A percentile compares a stretch with the other conserved stretches of the same genome.
Conservation (phyloP, 2,888 invertebrate species). For the Itoplectis maculator region DNA sequence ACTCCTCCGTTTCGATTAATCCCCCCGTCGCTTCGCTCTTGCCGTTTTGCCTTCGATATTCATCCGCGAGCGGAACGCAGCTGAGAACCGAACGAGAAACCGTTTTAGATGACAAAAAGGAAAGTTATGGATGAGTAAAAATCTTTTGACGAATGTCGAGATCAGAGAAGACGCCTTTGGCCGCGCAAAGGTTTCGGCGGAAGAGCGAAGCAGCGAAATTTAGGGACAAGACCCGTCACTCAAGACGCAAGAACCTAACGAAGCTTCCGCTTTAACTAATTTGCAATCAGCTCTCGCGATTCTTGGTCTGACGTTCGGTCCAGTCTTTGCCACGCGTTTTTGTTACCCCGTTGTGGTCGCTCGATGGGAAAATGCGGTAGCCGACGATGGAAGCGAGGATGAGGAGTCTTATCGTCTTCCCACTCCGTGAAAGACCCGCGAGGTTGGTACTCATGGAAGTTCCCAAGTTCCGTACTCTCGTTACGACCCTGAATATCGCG, state of each 20-base stretch:
- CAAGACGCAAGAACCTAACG: constrained; percentile 74
- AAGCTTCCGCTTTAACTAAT: constrained; percentile 84
- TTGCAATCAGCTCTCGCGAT: constrained; percentile 80
- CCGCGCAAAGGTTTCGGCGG: no score
- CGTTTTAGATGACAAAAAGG: no score
- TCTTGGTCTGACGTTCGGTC: constrained; percentile 61
- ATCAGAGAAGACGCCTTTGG: no score
- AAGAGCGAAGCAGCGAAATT: not conserved
- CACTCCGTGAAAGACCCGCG: constrained; percentile 24
- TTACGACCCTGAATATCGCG: constrained; percentile 66
- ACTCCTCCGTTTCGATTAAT: not conserved
- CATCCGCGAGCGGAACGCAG: constrained; percentile 9
- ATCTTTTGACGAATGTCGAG: no score
- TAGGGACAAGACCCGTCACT: no score
- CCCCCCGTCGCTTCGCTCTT: not conserved
- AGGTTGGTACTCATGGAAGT: constrained; percentile 70
- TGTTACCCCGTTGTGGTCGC: not conserved
- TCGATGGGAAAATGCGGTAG: constrained; percentile 32
- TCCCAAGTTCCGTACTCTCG: constrained; percentile 80
- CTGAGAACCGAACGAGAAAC: no score
- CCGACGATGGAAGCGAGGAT: no score
- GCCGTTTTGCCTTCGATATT: not conserved
- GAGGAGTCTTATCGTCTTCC: no score
- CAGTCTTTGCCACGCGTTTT: constrained; percentile 24
- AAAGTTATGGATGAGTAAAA: no score